A percentile compares a stretch with the other conserved stretches of the same genome.
phyloP scores from a whole-genome alignment of 2,113 vertebrate genomes.

The Rattus norvegicus region DNA sequence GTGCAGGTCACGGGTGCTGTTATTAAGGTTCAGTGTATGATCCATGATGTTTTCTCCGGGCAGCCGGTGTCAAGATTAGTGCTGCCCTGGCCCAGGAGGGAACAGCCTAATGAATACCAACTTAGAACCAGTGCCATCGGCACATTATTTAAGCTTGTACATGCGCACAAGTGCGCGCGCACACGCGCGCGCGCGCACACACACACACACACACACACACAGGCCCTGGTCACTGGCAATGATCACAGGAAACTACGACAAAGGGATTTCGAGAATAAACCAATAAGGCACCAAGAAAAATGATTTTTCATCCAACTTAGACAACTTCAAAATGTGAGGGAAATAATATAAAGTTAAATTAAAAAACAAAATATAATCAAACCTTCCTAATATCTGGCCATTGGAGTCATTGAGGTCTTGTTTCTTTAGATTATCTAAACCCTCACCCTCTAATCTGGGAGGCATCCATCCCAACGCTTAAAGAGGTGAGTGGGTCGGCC shows the following conservation, averaged over 20 bases:
- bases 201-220: background rate
- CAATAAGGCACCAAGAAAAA: constrained; percentile 78
- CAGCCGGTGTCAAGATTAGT: constrained; percentile 68
- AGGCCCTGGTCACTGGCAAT: background rate
- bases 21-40: constrained; percentile 57
- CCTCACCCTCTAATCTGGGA: background rate
- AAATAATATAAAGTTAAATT: constrained; percentile 1
- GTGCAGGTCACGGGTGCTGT: constrained; percentile 65
- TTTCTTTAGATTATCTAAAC: background rate
- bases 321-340: constrained; percentile 40
- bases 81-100: constrained; percentile 69
- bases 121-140: constrained; percentile 66
- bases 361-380: background rate
- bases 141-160: constrained; percentile 68
- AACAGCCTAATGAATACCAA: constrained; percentile 73
- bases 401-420: background rate
- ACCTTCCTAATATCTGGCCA: constrained; percentile 14
- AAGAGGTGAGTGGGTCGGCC: background rate
- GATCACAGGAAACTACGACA: constrained; percentile 52
- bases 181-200: background rate
- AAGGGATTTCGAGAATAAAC: constrained; percentile 61
- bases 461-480: background rate
- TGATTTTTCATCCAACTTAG: constrained; percentile 53
- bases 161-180: constrained; percentile 27
- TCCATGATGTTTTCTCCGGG: constrained; percentile 61